phyloP scores from a whole-genome alignment of 2,113 vertebrate species.

The Dryoscopus gambensis region DNA sequence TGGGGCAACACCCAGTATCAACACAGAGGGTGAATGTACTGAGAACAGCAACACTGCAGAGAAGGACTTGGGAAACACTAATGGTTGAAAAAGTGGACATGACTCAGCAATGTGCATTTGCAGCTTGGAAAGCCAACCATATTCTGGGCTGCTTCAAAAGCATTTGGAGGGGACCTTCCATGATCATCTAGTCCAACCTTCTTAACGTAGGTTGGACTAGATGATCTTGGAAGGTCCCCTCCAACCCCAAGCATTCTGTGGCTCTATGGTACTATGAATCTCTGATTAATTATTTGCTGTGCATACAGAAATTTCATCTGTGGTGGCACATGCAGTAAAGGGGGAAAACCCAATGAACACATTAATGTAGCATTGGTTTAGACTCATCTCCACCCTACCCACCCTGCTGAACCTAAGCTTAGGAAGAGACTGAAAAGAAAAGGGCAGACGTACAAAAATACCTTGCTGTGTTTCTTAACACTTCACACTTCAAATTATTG shows the following conservation, averaged over 20 bases:
- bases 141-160: not conserved
- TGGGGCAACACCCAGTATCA: not conserved
- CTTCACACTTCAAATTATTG: not conserved
- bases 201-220: accelerated
- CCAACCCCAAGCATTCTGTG: not conserved
- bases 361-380: not conserved
- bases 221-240: not conserved
- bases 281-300: not conserved
- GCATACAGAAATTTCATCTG: not conserved
- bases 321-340: not conserved
- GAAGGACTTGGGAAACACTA: not conserved
- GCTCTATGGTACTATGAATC: not conserved
- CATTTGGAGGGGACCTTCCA: too few species aligned
- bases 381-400: not conserved
- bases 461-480: not conserved
- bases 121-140: not conserved
- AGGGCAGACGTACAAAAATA: not conserved
- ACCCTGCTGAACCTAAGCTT: not conserved
- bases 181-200: too few species aligned
- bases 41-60: not conserved
- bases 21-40: not conserved
- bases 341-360: not conserved
- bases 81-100: not conserved
- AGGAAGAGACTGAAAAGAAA: not conserved
- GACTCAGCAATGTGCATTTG: not conserved